Percentiles rank a stretch among this genome's conserved stretches.
These are phyloP conservation scores for Orthonychiurus folsomi DNA, from an alignment of 2,888 invertebrate species.

Conservation along the genomic window DNA sequence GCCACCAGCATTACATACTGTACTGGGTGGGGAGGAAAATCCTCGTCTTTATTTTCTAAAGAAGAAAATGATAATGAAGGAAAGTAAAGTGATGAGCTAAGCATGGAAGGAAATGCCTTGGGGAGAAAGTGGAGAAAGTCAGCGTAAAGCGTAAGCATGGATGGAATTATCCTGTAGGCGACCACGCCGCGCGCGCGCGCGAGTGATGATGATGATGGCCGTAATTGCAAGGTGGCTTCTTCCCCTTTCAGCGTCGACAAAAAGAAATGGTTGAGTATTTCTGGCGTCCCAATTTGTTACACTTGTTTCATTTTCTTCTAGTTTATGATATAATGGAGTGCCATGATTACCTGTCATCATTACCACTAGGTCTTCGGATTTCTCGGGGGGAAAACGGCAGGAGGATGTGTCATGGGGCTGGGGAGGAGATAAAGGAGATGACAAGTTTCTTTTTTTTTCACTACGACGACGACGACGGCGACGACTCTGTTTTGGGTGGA, in stretches of 20 bases:
- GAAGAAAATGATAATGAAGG: conserved; percentile 1
- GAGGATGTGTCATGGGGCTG: background rate
- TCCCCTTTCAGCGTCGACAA: no score
- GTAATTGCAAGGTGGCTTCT: no score
- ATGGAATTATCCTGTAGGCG: no score
- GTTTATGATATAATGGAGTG: conserved; percentile 1
- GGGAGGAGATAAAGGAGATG: background rate
- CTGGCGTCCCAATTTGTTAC: background rate
- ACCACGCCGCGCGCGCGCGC: background rate
- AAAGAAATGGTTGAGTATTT: background rate
- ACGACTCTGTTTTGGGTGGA: no score
- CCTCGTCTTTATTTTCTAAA: background rate
- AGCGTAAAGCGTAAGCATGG: no score
- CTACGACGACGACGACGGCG: no score
- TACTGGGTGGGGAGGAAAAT: background rate
- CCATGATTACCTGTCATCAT: background rate
- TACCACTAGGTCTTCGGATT: background rate
- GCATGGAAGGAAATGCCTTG: background rate
- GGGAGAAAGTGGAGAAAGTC: background rate
- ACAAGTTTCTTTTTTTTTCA: background rate
- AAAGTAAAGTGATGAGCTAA: background rate
- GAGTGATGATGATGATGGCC: background rate
- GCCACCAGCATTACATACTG: no score
- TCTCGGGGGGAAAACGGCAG: background rate
- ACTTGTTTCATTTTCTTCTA: background rate